phyloP scores from a whole-genome alignment of 1,140 invertebrate genomes.

The Drosophila persimilis region DNA sequence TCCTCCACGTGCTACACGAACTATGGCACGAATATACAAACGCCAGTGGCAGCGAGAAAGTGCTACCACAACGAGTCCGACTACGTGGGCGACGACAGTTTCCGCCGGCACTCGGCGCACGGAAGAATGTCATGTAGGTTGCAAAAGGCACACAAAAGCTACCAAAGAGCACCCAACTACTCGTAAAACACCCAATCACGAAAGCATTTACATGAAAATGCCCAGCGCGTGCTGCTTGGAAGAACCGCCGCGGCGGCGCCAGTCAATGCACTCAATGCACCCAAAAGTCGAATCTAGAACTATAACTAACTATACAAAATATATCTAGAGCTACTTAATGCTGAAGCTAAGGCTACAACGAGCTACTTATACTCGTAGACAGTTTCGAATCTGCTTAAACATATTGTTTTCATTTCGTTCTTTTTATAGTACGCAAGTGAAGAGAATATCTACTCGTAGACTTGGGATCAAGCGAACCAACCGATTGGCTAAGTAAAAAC shows the following conservation, averaged over 20 bases:
- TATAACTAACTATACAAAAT: not conserved
- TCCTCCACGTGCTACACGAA: constrained; percentile 78
- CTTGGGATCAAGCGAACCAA: constrained; percentile 61
- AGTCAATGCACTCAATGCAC: constrained; percentile 38
- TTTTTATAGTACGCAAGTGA: constrained; percentile 75
- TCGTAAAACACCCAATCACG: constrained; percentile 27
- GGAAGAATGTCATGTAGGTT: constrained; percentile 82
- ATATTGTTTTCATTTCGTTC: constrained; percentile 50
- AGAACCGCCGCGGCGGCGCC: constrained; percentile 4
- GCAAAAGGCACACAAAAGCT: constrained; percentile 32
- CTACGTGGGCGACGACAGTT: constrained; percentile 73
- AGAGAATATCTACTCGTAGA: constrained; percentile 36
- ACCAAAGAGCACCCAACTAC: constrained; percentile 23
- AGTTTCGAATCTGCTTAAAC: constrained; percentile 29
- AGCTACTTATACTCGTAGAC: constrained; percentile 28
- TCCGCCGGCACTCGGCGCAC: constrained; percentile 82
- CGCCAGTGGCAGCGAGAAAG: constrained; percentile 80
- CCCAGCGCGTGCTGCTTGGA: constrained; percentile 52
- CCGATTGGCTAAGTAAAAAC: constrained; percentile 72
- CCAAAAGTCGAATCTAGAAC: constrained; percentile 20
- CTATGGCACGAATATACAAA: constrained; percentile 82
- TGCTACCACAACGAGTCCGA: constrained; percentile 78
- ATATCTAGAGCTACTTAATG: constrained; percentile 23
- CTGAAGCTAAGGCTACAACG: constrained; percentile 42
- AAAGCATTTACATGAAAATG: constrained; percentile 77